phyloP scores from a whole-genome alignment of 2,113 vertebrate species.

The Dendropsophus ebraccatus region DNA sequence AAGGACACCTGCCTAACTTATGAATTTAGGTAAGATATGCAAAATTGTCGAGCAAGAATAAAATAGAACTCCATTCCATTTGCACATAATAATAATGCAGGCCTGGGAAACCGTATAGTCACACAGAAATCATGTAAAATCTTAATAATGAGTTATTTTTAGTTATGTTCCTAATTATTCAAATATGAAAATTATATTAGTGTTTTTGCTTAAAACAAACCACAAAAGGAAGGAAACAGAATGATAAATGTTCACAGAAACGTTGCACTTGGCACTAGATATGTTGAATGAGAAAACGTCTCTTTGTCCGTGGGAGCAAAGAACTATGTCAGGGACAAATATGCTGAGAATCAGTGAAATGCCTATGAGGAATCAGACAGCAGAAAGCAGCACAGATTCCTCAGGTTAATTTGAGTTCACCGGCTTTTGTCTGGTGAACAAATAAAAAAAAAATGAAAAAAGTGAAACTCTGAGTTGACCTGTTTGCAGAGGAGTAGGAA shows the following conservation, averaged over 20 bases:
- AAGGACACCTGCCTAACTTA: conserved; percentile 14
- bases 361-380: conserved; percentile 36
- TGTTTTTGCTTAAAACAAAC: conserved; percentile 12
- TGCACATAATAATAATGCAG: not conserved
- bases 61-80: not conserved
- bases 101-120: conserved; percentile 59
- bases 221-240: conserved; percentile 22
- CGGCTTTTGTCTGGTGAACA: conserved; percentile 15
- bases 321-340: conserved; percentile 8
- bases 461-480: conserved; percentile 15
- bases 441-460: conserved; percentile 46
- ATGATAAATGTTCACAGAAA: conserved; percentile 16
- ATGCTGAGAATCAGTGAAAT: conserved; percentile 39
- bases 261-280: conserved; percentile 27
- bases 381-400: conserved; percentile 37
- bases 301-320: conserved; percentile 39
- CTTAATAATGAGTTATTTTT: not conserved
- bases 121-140: conserved; percentile 63
- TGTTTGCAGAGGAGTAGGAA: conserved; percentile 20
- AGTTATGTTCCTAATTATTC: not conserved
- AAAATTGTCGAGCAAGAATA: not conserved
- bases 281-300: conserved; percentile 33
- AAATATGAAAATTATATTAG: conserved; percentile 39
- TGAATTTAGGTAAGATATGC: not conserved
- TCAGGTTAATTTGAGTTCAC: conserved; percentile 10